Percentiles rank a stretch among this genome's conserved stretches.
phyloP scores from a whole-genome alignment of 2,888 invertebrate genomes.

The Dorcus hopei region DNA sequence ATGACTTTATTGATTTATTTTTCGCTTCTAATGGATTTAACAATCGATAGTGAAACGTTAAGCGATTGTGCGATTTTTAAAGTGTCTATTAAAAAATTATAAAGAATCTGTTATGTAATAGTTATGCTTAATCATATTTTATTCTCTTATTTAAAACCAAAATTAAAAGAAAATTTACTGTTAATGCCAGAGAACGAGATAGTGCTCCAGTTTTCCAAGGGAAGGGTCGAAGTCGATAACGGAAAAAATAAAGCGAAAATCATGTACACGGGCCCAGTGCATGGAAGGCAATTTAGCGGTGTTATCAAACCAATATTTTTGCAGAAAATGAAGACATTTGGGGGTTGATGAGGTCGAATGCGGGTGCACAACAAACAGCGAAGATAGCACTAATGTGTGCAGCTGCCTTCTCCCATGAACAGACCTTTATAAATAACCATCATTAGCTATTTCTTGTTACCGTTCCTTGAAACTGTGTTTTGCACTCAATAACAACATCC shows the following conservation, averaged over 20 bases:
- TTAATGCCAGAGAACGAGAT: no score
- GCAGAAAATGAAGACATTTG: conserved; percentile 37
- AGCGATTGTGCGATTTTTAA: no score
- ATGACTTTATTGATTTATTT: no score
- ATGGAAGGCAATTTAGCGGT: conserved; percentile 18
- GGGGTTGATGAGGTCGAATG: conserved; percentile 36
- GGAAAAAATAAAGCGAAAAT: not conserved
- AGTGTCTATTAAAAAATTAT: no score
- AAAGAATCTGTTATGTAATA: no score
- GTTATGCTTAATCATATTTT: no score
- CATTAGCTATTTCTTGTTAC: conserved; percentile 39
- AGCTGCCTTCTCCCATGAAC: conserved; percentile 45
- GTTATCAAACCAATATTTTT: conserved; percentile 32
- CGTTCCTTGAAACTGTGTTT: not conserved
- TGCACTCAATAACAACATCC: not conserved
- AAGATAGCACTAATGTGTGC: conserved; percentile 45
- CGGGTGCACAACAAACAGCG: conserved; percentile 32
- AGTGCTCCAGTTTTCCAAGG: no score
- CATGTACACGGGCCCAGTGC: not conserved
- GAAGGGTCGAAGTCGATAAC: no score
- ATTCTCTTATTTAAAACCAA: no score
- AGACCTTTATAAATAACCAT: conserved; percentile 48
- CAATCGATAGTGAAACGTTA: no score
- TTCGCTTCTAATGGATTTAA: no score
- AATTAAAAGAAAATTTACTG: no score